Conservation (phyloP, 2,797 vertebrate genomes). For the Champsocephalus esox region DNA sequence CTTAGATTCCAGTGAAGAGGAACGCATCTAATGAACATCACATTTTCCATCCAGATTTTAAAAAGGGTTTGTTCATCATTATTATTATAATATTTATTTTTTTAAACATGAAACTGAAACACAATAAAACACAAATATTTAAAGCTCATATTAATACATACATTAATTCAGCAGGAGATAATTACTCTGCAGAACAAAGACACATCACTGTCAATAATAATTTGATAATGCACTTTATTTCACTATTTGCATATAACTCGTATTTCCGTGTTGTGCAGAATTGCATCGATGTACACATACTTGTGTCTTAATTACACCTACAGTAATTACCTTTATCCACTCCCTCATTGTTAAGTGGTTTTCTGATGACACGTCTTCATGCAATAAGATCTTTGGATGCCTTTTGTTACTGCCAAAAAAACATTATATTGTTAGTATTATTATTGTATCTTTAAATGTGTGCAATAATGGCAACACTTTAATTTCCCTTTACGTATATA, state of each 20-base stretch:
- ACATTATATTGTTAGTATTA: too few relatives aligned
- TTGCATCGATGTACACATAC: neutral
- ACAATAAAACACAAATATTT: neutral
- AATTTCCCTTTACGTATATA: neutral
- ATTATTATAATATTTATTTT: neutral
- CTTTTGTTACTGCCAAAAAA: too few relatives aligned
- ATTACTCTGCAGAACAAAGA: too few relatives aligned
- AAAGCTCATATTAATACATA: neutral
- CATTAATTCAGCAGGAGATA: too few relatives aligned
- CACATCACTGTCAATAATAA: too few relatives aligned
- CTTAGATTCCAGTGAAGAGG: too few relatives aligned
- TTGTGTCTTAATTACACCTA: too few relatives aligned
- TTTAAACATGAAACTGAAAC: too few relatives aligned
- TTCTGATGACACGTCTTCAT: neutral
- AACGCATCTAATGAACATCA: too few relatives aligned
- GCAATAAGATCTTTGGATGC: too few relatives aligned
- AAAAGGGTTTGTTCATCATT: neutral
- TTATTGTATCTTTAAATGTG: too few relatives aligned
- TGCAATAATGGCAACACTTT: too few relatives aligned
- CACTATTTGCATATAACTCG: neutral
- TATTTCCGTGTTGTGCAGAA: neutral
- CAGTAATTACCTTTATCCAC: neutral
- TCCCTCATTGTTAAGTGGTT: neutral
- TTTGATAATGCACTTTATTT: neutral
- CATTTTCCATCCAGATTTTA: neutral